Conservation (phyloP, 2,888 invertebrate species). For the Cerastoderma edule region DNA sequence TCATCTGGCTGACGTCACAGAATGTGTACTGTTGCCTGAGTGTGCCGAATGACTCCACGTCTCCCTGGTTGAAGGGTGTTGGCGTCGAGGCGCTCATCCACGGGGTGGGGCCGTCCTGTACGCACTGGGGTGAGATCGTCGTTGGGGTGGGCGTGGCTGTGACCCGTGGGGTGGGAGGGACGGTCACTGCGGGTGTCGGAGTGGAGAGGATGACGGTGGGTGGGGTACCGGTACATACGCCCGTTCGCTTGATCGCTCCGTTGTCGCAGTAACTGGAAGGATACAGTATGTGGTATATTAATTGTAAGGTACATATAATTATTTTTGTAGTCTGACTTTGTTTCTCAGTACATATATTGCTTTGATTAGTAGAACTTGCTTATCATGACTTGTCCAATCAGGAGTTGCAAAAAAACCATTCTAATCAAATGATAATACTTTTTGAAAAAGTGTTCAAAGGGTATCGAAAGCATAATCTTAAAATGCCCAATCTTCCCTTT, state of each 20-base stretch:
- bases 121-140: constrained; percentile 84
- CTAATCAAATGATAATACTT: no score
- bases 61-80: constrained; percentile 75
- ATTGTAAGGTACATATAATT: no score
- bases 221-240: constrained; percentile 67
- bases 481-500: no score
- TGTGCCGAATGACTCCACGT: constrained; percentile 73
- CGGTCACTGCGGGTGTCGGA: constrained; percentile 33
- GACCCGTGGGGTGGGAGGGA: constrained; percentile 26
- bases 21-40: constrained; percentile 69
- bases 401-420: no score
- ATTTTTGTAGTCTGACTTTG: no score
- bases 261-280: constrained; percentile 78
- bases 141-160: constrained; percentile 53
- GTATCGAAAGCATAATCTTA: no score
- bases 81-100: constrained; percentile 88
- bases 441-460: no score
- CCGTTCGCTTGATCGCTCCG: constrained; percentile 76
- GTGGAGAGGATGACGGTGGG: constrained; percentile 39
- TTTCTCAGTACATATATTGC: no score
- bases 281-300: not conserved
- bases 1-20: constrained; percentile 76
- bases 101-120: constrained; percentile 89
- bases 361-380: no score
- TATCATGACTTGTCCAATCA: no score